These are phyloP conservation scores for Danio albolineatus DNA, from an alignment of 2,797 vertebrate species.

Conservation along the genomic window DNA sequence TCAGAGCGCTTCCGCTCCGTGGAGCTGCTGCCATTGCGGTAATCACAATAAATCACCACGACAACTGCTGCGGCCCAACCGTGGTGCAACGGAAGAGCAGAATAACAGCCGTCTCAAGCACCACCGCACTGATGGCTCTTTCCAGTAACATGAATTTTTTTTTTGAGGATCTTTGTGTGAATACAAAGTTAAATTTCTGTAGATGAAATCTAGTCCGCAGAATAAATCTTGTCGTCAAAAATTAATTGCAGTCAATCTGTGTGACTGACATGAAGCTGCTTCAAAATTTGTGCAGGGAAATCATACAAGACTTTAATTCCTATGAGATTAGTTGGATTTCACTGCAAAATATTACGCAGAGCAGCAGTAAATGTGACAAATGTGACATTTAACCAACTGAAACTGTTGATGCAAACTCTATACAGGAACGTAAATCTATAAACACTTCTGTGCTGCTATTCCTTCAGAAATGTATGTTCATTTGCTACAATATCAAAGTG, in stretches of 20 bases:
- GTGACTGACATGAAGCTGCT: not conserved
- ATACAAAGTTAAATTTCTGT: not conserved
- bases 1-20: constrained; percentile 68
- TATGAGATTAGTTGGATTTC: not conserved
- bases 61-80: constrained; percentile 69
- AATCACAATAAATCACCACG: constrained; percentile 79
- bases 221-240: too few relatives aligned
- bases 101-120: not conserved
- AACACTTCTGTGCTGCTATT: not conserved
- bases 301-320: not conserved
- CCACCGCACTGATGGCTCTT: constrained; percentile 3
- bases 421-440: too few relatives aligned
- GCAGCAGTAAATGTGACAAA: not conserved
- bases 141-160: constrained; percentile 1
- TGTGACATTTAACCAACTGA: too few relatives aligned
- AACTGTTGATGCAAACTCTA: not conserved
- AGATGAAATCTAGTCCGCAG: too few relatives aligned
- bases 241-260: not conserved
- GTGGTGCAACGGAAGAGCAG: constrained; percentile 52
- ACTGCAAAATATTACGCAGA: too few relatives aligned
- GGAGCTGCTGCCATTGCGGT: constrained; percentile 66
- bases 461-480: accelerated
- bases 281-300: not conserved
- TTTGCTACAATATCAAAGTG: not conserved
- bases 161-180: not conserved